Base-by-base conservation (phyloP, 2,797 vertebrate species). In the Urophycis tenuis region DNA sequence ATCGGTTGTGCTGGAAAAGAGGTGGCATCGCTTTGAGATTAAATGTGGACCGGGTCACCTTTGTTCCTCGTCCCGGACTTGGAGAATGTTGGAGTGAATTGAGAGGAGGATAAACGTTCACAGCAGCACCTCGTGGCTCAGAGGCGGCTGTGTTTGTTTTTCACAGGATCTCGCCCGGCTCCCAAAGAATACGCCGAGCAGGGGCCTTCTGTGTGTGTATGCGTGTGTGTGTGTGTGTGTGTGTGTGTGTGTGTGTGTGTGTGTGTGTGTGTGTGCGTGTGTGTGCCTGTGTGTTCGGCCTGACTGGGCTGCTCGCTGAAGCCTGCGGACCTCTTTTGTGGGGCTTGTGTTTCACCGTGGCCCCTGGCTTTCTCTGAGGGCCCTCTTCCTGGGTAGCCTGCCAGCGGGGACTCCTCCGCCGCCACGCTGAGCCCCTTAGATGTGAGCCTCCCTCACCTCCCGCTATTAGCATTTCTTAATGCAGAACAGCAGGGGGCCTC, bases 401-500 rank as follows among this genome's bases (percentile, higher is more conserved):
- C 89, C 89, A 91, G 88, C 84, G 89, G 89, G 91, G 87, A 83
- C 82, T 60, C 53, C 53, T 25, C 73, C 64, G 81, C 83, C 86
- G 84, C 89, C 91, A 90, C 72, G 80, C 92, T 92, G 92, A 87
- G 53, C 22, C 87, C 53, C 45, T 83, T 33, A 89, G 88, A 92
- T 93, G 87, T 89, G 80, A 87, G 87, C 85, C 86, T 84, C 85
- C 85, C 86, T 87, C 82, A 79, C 86, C 86, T 84, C 84, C 81
- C 75, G n/a, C 83, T 85, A 91, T 93, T 91, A 90, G 90, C 90
- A 91, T 94, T 88, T 90, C 89, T 94, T 92, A 91, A 91, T 90
- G 76, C 85, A 78, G 80, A 89, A 78, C 91, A 90, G 92, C 91
- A 89, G 91, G 93, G 88, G 91, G 91, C 79, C 83, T 25, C 69